Evolutionary conservation across 2,113 vertebrate genomes (phyloP), one percentile per base, ranked within the genome.

Genomic region (Esox niger): DNA sequence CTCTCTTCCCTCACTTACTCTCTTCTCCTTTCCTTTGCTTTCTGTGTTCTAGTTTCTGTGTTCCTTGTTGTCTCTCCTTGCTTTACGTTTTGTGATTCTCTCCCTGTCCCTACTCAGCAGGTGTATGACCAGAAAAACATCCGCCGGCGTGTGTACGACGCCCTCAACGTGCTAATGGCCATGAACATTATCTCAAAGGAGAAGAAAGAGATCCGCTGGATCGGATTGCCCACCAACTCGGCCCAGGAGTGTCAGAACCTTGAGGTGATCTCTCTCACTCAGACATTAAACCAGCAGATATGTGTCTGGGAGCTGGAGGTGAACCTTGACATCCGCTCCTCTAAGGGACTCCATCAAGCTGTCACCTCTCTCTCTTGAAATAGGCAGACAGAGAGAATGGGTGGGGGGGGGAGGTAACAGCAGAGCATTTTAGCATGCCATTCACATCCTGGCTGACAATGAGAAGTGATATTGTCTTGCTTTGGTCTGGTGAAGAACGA

Each of bases 161-260:
- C 93, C 11, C 91, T 95, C 66, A 95, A 95, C 11, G 93, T 95
- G 54, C 83, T 95, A 55, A 95, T 95, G 94, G 93, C 94, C 46
- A 95, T 95, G 93, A 95, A 95, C 80, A 95, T 95, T 2, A 95
- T 95, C 85, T 95, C 94, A 64, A 95, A 95, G 83, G 92, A 94
- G 76, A 95, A 94, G 84, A 95, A 95, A 71, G 93, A 95, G 86
- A 95, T 95, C 70, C 91, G 91, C 25, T 95, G 94, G 93, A 95
- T 95, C 0, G 93, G 93, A 27, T 83, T 95, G 69, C 94, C 94
- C 57, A 95, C 92, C 57, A 95, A 95, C 71, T 95, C 93, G 0
- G 93, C 93, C 75, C 93, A 94, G 85, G 93, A 95, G 67, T 95
- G 93, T 83, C 93, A 91, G 68, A 94, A 92, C 70, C 85, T 95